Percentiles rank a stretch among this genome's conserved stretches.
phyloP scores from a whole-genome alignment of 2,797 vertebrate species.

The Squalus acanthias region DNA sequence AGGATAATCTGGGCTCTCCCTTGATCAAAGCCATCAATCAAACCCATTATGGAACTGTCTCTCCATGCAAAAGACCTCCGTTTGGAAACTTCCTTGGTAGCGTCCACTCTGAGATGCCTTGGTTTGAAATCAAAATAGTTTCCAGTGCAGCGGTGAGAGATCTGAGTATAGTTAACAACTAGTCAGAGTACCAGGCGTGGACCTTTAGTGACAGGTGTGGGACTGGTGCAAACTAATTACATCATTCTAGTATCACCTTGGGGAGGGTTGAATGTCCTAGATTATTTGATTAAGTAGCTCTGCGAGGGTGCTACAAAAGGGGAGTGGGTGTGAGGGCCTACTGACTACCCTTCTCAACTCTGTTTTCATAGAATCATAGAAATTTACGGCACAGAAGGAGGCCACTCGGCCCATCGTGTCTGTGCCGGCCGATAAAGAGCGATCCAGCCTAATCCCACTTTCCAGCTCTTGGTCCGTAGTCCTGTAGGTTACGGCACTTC shows the following conservation, averaged over 20 bases:
- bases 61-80: background rate
- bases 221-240: too few species aligned
- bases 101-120: background rate
- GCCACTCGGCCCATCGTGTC: too few species aligned
- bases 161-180: background rate
- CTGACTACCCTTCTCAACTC: background rate
- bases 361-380: background rate
- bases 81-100: background rate
- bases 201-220: background rate
- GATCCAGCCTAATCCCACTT: too few species aligned
- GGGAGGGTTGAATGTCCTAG: background rate
- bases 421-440: too few species aligned
- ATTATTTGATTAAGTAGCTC: background rate
- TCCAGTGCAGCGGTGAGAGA: background rate
- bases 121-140: background rate
- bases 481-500: too few species aligned
- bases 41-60: background rate
- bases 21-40: background rate
- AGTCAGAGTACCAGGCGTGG: background rate
- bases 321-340: background rate
- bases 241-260: background rate
- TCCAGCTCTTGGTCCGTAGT: too few species aligned
- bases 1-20: background rate
- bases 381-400: too few species aligned
- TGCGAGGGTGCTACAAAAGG: background rate